phyloP scores from a whole-genome alignment of 2,113 vertebrate species.

The Chionis minor region DNA sequence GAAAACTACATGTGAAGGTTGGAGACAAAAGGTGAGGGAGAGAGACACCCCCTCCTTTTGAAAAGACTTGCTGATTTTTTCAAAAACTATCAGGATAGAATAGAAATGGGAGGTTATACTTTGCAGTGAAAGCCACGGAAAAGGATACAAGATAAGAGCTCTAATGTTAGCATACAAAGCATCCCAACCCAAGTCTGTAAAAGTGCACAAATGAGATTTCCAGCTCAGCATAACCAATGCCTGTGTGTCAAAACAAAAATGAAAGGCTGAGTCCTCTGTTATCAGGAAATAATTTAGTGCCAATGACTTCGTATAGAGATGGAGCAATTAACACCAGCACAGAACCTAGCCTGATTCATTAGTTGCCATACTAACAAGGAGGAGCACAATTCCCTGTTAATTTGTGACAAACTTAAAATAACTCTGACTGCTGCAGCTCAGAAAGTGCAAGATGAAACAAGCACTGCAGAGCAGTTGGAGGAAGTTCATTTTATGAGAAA shows the following conservation, averaged over 20 bases:
- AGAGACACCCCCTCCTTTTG: background rate
- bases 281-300: background rate
- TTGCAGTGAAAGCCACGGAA: background rate
- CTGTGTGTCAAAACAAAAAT: background rate
- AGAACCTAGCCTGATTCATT: background rate
- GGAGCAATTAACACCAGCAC: background rate
- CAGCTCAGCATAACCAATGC: background rate
- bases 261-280: background rate
- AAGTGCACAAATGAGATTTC: conserved; percentile 21
- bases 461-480: background rate
- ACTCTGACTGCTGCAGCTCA: background rate
- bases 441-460: background rate
- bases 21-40: background rate
- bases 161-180: background rate
- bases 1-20: background rate
- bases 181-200: background rate
- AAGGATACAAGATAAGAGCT: background rate
- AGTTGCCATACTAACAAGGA: background rate
- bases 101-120: background rate
- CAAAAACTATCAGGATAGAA: background rate
- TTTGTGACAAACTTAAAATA: background rate
- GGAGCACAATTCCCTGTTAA: background rate
- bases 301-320: conserved; percentile 1
- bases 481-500: background rate
- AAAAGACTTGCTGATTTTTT: background rate